Base-by-base conservation (phyloP, 2,113 vertebrate genomes). In the Copsychus sechellarum region DNA sequence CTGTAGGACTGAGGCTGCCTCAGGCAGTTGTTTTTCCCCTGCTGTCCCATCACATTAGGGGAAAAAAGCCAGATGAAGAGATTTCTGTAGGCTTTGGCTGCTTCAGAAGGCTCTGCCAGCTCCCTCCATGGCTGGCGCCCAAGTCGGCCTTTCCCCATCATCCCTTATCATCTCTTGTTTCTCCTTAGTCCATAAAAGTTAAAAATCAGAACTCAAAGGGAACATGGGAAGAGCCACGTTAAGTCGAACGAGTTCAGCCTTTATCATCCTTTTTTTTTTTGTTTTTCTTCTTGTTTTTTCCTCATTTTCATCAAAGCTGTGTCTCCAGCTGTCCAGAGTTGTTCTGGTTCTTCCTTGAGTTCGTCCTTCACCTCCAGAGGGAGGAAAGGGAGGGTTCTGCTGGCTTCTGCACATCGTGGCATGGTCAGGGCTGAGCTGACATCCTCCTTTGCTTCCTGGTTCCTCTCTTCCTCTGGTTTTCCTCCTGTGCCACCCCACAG, bases 211-310 rank as follows among this genome's bases (percentile, higher is more conserved):
- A 26, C 24, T 12, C 47, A 58, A n/a, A 57, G 43, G 25, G 8
- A 57, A 25, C 0, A 0, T 78, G 54, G 42, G 11, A 78, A 58
- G 67, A 84, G 11, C 38, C 9, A 2, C 3, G 9, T 21, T 0
- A 0, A 67, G 53, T 67, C 0, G 0, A 42, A 34, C 21, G 31
- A 87, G 19, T 31, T 69, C 15, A 69, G 48, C 10, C 21, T 81
- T 84, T 69, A 50, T 40, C 2, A 23, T 56, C 6, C 6, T 21
- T 40, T 10, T 29, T 40, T 10, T 29, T 21, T 42, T 38, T 12
- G 10, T 38, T 38, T 38, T 38, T 51, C 34, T 56, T 23, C 11
- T 8, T 29, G 3, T 25, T 26, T 57, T 76, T 25, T 11, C 14
- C 19, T 73, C 5, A 2, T 71, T 90, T 61, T 66, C 22, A 24